These are phyloP conservation scores for Melospiza melodia DNA, from an alignment of 2,113 vertebrate genomes.

Conservation along the genomic window DNA sequence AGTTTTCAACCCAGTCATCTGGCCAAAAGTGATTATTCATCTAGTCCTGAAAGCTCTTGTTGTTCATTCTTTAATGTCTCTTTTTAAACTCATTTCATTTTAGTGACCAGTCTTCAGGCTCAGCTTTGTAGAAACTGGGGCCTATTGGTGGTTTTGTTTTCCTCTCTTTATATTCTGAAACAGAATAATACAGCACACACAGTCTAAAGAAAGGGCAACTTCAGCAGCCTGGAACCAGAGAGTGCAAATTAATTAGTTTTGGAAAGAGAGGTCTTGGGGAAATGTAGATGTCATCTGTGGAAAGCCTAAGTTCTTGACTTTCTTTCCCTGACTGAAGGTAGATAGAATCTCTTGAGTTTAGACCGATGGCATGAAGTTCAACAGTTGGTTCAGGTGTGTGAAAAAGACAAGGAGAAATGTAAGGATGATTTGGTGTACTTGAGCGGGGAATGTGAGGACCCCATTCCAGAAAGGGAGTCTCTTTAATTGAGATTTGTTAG, in stretches of 20 bases:
- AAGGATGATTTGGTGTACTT: background rate
- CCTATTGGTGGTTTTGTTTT: background rate
- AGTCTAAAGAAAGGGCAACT: background rate
- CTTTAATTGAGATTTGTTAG: background rate
- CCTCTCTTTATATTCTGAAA: background rate
- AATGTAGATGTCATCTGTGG: background rate
- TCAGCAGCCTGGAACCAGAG: background rate
- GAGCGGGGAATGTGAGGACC: background rate
- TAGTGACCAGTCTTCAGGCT: background rate
- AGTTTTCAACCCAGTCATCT: background rate
- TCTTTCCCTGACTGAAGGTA: background rate
- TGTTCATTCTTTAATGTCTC: background rate
- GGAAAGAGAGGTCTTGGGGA: background rate
- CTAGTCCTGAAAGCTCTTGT: background rate
- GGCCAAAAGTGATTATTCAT: background rate
- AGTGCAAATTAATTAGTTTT: background rate
- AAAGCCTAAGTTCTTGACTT: background rate
- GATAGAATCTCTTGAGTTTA: background rate
- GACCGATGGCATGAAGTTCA: background rate
- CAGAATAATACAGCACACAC: background rate
- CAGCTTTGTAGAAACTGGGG: background rate
- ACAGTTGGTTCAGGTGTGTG: background rate
- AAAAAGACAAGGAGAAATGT: background rate
- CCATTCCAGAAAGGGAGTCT: background rate
- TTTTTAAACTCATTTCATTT: background rate